Base-by-base conservation (phyloP, 1,140 invertebrate genomes). In the Hypothenemus hampei region DNA sequence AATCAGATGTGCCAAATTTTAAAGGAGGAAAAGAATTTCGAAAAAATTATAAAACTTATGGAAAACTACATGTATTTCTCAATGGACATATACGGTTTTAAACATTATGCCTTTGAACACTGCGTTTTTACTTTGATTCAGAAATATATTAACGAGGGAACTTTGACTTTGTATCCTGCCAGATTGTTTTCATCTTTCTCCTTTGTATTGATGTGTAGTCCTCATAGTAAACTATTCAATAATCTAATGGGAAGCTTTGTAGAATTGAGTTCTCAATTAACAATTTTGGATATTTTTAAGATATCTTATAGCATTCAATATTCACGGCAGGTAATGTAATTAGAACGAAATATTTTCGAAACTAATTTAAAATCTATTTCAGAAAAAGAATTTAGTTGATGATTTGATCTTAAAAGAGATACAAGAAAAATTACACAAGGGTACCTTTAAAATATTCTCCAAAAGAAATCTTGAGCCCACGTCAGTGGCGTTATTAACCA, bases 61-160 rank as follows among this genome's bases (percentile, higher is more conserved):
- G 70, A 75, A 47, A 73, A 70, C 18, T 81, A 80, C 55, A 73
- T 78, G 65, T 70, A 74, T 65, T 79, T 79, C 50, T 75, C 74
- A 53, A 73, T 70, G 7, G 75, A 77, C 52, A 58, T 77, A 4
- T 68, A 71, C 10, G 72, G 72, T 8, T 75, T 70, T 3, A 75
- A 77, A 59, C 68, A 75, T 56, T 39, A 58, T 1, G 49, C 65
- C 3, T 64, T 79, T 39, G 79, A 81, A 52, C 69, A 68, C 7
- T 59, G 60, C 23, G 39, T 78, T 4, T 65, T 71, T 36, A 61
- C 66, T 10, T 39, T 72, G 45, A 63, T 78, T 22, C 58, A 73
- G 41, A 56, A 65, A 3, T 65, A 71, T 37, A 64, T 78, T 1
- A 64, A 72, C 22, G 53, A 62, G 39, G 70, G 68, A 20, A 52